A percentile compares a stretch with the other conserved stretches of the same genome.
Evolutionary conservation across 1,140 invertebrate species (phyloP).

Genomic region (Drosophila tropicalis): DNA sequence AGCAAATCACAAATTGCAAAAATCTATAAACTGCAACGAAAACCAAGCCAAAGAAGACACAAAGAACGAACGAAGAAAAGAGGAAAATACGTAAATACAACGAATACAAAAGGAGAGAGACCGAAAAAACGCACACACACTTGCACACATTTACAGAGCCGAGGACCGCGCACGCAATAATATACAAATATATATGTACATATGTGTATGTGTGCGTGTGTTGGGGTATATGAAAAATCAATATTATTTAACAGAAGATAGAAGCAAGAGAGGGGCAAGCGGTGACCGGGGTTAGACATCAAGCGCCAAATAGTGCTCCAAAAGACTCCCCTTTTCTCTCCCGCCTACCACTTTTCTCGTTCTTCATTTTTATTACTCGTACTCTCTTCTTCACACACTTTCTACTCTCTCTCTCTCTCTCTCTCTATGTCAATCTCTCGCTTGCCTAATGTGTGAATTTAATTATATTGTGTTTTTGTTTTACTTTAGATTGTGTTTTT

Average conservation of each 20-base stretch:
- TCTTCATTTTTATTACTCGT: constrained; percentile 1
- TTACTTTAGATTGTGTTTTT: constrained; percentile 62
- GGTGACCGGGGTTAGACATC: constrained; percentile 24
- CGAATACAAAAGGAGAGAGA: constrained; percentile 61
- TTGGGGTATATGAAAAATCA: constrained; percentile 75
- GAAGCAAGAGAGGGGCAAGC: constrained; percentile 6
- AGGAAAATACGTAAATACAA: constrained; percentile 18
- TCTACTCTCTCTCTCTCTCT: constrained; percentile 18
- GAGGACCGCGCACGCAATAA: constrained; percentile 42
- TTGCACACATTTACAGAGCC: constrained; percentile 8
- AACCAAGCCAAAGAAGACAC: constrained; percentile 21
- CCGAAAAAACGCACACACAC: constrained; percentile 53
- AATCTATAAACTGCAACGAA: constrained; percentile 83
- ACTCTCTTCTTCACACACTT: constrained; percentile 35
- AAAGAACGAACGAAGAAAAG: constrained; percentile 57
- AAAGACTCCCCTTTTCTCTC: constrained; percentile 27
- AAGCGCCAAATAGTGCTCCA: constrained; percentile 65
- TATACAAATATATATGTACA: constrained; percentile 42
- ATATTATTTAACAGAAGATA: constrained; percentile 77
- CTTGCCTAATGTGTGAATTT: constrained; percentile 47
- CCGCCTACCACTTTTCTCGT: constrained; percentile 16
- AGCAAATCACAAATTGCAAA: constrained; percentile 74
- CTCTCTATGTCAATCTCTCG: constrained; percentile 30
- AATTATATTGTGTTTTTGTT: constrained; percentile 73
- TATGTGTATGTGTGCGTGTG: constrained; percentile 45